phyloP scores from a whole-genome alignment of 2,888 invertebrate genomes.

The Monoplex corrugatus region DNA sequence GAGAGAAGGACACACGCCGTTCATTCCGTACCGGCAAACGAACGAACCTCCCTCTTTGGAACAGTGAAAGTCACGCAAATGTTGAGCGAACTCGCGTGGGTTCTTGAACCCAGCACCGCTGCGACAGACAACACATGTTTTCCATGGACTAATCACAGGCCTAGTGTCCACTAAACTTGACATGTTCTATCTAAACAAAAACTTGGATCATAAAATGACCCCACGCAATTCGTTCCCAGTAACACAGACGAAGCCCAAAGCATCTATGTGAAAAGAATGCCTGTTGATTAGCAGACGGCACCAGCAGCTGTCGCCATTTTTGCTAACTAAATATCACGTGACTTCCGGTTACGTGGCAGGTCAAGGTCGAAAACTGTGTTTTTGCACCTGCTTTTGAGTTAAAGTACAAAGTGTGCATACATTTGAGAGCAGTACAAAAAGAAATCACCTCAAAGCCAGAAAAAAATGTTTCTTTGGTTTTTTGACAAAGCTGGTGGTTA shows the following conservation, averaged over 20 bases:
- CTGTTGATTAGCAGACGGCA: conserved; percentile 49
- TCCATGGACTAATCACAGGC: conserved; percentile 62
- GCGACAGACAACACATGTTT: conserved; percentile 71
- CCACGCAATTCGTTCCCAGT: neutral
- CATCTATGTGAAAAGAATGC: neutral
- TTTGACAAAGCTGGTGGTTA: too few relatives aligned
- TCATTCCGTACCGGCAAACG: conserved; percentile 93
- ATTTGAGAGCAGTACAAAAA: too few relatives aligned
- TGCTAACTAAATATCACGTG: conserved; percentile 21
- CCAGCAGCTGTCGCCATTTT: conserved; percentile 50
- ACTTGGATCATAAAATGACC: neutral
- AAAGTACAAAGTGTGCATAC: too few relatives aligned
- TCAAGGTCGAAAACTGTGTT: conserved; percentile 39
- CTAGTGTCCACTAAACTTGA: conserved; percentile 36
- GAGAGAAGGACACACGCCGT: conserved; percentile 91
- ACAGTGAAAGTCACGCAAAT: conserved; percentile 90
- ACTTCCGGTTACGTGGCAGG: conserved; percentile 52
- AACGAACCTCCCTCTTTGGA: conserved; percentile 92
- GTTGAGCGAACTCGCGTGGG: conserved; percentile 85
- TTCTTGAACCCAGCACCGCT: conserved; percentile 73
- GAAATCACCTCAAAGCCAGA: too few relatives aligned
- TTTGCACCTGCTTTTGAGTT: neutral
- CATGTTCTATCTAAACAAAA: neutral
- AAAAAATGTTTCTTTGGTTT: too few relatives aligned
- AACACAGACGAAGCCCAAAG: neutral